Conservation (phyloP, 1,140 invertebrate species). For the Lysiphlebus fabarum region DNA sequence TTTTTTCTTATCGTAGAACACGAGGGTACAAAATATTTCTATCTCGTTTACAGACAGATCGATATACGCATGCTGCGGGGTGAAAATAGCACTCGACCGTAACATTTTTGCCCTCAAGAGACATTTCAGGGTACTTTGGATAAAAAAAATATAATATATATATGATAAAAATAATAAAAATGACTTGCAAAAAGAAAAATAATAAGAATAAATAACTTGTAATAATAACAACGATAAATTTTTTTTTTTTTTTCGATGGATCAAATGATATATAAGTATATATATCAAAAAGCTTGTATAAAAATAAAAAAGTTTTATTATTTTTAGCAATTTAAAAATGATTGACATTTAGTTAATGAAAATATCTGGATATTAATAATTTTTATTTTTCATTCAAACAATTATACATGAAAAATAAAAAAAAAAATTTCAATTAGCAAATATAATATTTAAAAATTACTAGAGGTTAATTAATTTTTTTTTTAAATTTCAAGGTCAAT, state of each 20-base stretch:
- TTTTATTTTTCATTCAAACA: too few relatives aligned
- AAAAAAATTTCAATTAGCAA: too few relatives aligned
- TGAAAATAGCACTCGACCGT: constrained; percentile 5
- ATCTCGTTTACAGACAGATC: constrained; percentile 9
- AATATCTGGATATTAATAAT: too few relatives aligned
- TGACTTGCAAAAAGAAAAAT: neutral
- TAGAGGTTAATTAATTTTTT: too few relatives aligned
- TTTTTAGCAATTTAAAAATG: too few relatives aligned
- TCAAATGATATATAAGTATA: neutral
- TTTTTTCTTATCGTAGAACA: constrained; percentile 8
- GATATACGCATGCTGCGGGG: constrained; percentile 6
- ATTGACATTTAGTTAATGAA: too few relatives aligned
- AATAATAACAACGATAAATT: neutral
- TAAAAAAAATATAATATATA: neutral
- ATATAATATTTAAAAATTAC: too few relatives aligned
- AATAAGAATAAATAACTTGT: neutral
- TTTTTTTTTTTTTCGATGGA: neutral
- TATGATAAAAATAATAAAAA: neutral
- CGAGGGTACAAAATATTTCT: constrained; percentile 3
- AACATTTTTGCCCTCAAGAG: neutral
- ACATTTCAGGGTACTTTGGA: neutral
- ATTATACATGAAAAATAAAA: too few relatives aligned
- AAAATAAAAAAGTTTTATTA: too few relatives aligned
- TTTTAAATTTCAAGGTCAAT: too few relatives aligned
- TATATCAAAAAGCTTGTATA: too few relatives aligned